Percentiles rank a stretch among this genome's conserved stretches.
Conservation (phyloP, 2,113 vertebrate genomes). For the Aldabrachelys gigantea region DNA sequence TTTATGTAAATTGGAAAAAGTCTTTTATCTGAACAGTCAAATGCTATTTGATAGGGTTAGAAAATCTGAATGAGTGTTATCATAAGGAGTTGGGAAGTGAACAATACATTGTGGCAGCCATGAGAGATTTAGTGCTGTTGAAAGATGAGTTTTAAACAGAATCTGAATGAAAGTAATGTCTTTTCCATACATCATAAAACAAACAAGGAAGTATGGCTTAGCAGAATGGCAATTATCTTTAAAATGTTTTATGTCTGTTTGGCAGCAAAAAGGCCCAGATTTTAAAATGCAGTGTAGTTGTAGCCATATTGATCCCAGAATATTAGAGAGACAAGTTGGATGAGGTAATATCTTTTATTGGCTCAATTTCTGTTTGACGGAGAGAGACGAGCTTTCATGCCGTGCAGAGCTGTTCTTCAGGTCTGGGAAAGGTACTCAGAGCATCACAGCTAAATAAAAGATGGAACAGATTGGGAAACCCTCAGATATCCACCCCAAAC, state of each 20-base stretch:
- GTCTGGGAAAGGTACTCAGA: background rate
- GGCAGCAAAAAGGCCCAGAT: background rate
- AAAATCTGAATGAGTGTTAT: background rate
- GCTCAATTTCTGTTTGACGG: background rate
- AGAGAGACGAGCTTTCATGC: background rate
- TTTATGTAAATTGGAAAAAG: conserved; percentile 25
- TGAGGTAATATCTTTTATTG: background rate
- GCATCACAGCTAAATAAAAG: background rate
- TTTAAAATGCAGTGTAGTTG: background rate
- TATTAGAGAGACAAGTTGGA: background rate
- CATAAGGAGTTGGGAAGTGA: background rate
- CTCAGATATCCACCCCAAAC: background rate
- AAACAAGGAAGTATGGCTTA: background rate
- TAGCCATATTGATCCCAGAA: background rate
- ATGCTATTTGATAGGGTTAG: background rate
- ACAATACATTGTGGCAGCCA: background rate
- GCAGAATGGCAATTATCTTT: background rate
- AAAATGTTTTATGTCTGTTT: background rate
- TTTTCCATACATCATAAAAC: background rate
- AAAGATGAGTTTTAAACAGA: conserved; percentile 1
- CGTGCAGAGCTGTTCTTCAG: background rate
- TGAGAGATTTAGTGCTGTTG: background rate
- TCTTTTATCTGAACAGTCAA: background rate
- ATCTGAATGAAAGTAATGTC: background rate
- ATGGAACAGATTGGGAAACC: background rate